Evolutionary conservation across 2,113 vertebrate species (phyloP).

Genomic region (Tenebrosternarchus preto): DNA sequence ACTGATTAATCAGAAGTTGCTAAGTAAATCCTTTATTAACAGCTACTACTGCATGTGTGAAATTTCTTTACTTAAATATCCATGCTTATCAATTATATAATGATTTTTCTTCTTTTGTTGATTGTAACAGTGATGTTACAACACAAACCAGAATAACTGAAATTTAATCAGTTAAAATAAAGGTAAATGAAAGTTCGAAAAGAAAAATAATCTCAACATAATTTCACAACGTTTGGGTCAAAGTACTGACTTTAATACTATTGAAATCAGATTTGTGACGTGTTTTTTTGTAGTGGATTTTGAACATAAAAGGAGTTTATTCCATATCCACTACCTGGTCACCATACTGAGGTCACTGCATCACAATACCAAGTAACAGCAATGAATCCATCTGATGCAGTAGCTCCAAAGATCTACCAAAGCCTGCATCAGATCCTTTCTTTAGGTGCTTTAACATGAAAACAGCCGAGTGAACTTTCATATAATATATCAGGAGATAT

Average conservation of each 20-base stretch:
- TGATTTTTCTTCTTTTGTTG: not conserved
- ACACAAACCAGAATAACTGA: not conserved
- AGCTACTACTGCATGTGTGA: not conserved
- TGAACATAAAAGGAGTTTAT: not conserved
- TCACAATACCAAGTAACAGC: slow-evolving; percentile 12
- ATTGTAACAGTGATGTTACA: not conserved
- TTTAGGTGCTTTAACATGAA: not conserved
- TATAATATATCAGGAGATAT: not conserved
- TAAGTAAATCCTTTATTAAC: not conserved
- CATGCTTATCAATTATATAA: not conserved
- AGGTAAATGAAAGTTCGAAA: not conserved
- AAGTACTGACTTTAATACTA: slow-evolving; percentile 10
- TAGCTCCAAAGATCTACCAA: not conserved
- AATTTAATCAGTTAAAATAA: not conserved
- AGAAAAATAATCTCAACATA: slow-evolving; percentile 4
- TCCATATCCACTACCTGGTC: slow-evolving; percentile 1
- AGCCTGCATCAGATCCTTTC: not conserved
- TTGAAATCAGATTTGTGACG: not conserved
- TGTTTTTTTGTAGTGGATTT: not conserved
- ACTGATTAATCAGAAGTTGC: not conserved
- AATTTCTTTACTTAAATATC: not conserved
- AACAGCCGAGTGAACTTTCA: not conserved
- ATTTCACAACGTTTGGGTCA: slow-evolving; percentile 39
- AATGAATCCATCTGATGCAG: not conserved
- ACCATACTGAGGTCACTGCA: not conserved